Evolutionary conservation across 2,113 vertebrate genomes (phyloP).

Genomic region (Fulica atra): DNA sequence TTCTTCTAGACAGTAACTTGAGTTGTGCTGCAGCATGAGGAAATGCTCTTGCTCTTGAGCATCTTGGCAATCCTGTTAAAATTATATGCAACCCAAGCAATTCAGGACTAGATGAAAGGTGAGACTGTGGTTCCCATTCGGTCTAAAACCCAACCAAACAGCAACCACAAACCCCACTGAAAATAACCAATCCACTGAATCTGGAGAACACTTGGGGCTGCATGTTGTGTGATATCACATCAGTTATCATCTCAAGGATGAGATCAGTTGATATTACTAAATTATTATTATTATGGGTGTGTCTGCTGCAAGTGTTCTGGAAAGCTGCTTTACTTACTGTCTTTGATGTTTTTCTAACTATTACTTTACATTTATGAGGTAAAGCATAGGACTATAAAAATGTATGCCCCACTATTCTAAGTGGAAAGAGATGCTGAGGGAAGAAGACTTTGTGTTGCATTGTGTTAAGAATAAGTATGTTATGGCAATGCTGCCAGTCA

Average conservation of each 20-base stretch:
- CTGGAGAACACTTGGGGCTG: not conserved
- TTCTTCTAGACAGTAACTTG: not conserved
- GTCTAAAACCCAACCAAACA: not conserved
- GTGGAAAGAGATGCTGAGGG: not conserved
- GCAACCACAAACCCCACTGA: not conserved
- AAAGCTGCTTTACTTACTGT: not conserved
- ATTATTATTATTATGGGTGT: not conserved
- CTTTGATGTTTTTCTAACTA: not conserved
- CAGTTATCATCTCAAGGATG: not conserved
- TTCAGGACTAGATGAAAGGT: not conserved
- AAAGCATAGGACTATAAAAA: not conserved
- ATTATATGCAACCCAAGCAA: not conserved
- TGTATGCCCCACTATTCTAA: not conserved
- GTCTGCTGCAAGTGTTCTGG: not conserved
- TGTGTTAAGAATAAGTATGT: not conserved
- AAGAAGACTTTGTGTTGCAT: not conserved
- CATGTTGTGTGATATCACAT: not conserved
- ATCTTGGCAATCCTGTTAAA: not conserved
- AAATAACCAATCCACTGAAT: not conserved
- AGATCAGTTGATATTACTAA: not conserved
- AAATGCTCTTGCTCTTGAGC: not conserved
- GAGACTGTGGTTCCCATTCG: not conserved
- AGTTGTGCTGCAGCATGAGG: not conserved
- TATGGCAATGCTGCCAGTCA: not conserved
- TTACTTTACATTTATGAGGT: not conserved